Base-by-base conservation (phyloP, 2,888 invertebrate genomes). In the Pseudanteris insignis region DNA sequence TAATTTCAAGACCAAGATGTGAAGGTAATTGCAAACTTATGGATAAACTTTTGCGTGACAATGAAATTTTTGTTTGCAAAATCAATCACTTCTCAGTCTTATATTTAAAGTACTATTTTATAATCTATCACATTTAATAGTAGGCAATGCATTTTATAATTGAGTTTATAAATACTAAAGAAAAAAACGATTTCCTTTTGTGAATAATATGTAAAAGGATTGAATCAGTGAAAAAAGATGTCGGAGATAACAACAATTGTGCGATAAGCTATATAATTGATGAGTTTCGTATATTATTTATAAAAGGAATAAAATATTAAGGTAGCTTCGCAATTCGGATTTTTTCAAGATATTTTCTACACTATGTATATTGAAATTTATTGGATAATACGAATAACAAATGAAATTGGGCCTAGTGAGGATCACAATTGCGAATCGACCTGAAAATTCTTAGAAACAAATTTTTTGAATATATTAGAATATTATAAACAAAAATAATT, bases 81-180 rank as follows among this genome's bases (percentile, higher is more conserved):
- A 24, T 67, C 70, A 65, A 64, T 44, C 66, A 61, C 70, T 68
- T 65, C 70, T 67, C 69, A 60, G 70, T 60, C 65, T 61, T 57
- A 60, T 33, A 69, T 70, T 70, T 66, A 68, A 73, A 73, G 51
- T 70, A 74, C 71, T 75, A 72, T 71, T 65, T n/a, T 75, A 76
- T 73, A 68, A 71, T 71, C 69, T 76, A 76, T 74, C 64, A 63
- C 72, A 76, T 74, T 74, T 72, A 73, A 71, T 64, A 62, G 68
- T 73, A 71, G 63, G 63, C 65, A 70, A 70, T 68, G 69, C 70
- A 72, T 74, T 75, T 73, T 70, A 67, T 59, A 70, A 69, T 73
- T 74, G 67, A 53, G 57, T 63, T 55, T 61, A 53, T 51, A n/a
- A n/a, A n/a, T n/a, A n/a, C n/a, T n/a, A n/a, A n/a, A n/a, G n/a